phyloP scores from a whole-genome alignment of 2,888 invertebrate genomes.

The Peribatodes rhomboidaria region DNA sequence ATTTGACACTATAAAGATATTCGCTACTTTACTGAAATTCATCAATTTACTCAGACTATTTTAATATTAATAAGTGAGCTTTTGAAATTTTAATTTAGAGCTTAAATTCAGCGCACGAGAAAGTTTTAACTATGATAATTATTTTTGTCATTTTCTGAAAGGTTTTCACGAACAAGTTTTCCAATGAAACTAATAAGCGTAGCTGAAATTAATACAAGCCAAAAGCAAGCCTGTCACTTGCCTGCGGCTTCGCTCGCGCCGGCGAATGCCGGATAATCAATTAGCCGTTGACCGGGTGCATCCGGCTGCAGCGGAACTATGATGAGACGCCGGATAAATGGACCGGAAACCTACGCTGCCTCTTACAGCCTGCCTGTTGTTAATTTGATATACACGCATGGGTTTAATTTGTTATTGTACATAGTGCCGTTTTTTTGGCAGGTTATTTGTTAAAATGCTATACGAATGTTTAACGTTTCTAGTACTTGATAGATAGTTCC shows the following conservation, averaged over 20 bases:
- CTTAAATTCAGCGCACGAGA: neutral
- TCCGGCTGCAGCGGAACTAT: conserved; percentile 79
- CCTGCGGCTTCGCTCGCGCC: conserved; percentile 43
- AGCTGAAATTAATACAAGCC: conserved; percentile 7
- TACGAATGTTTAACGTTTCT: too few species aligned
- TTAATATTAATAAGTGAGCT: conserved; percentile 4
- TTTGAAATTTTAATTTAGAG: conserved; percentile 7
- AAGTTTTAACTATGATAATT: neutral
- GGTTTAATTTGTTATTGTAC: too few species aligned
- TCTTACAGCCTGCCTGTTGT: conserved; percentile 48
- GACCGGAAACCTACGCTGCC: conserved; percentile 66
- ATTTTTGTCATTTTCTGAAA: neutral
- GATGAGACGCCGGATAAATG: conserved; percentile 78
- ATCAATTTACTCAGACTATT: conserved; percentile 5
- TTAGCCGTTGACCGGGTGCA: conserved; percentile 81
- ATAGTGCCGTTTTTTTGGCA: too few species aligned
- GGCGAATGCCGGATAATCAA: conserved; percentile 79
- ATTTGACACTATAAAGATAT: conserved; percentile 25
- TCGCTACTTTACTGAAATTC: conserved; percentile 4
- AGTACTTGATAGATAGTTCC: too few species aligned
- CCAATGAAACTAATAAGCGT: too few species aligned
- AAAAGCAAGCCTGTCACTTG: conserved; percentile 6
- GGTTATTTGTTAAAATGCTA: neutral
- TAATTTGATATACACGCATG: neutral
- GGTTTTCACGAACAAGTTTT: neutral